These are phyloP conservation scores for Chaetophractus vellerosus DNA, from an alignment of 2,797 vertebrate genomes.

Conservation along the genomic window DNA sequence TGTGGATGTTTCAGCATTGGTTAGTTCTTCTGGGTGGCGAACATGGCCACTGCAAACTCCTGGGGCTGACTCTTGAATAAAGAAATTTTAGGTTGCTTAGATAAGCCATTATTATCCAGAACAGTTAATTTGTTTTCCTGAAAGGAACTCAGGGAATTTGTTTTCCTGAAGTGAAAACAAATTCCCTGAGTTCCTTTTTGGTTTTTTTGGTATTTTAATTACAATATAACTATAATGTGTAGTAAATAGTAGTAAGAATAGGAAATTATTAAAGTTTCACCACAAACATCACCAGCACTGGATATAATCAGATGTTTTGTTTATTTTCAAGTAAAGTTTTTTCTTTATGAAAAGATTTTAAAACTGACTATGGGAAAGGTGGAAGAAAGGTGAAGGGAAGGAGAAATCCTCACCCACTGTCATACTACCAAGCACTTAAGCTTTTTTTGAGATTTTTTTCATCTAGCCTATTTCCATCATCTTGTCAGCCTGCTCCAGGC, in stretches of 20 bases:
- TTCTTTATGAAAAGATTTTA: neutral
- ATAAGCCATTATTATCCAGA: neutral
- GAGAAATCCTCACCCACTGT: neutral
- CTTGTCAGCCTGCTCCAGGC: neutral
- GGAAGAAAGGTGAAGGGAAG: neutral
- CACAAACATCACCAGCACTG: neutral
- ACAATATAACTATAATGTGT: neutral
- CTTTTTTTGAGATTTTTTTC: neutral
- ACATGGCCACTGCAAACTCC: neutral
- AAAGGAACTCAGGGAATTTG: neutral
- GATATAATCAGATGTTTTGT: neutral
- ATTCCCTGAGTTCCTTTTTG: neutral
- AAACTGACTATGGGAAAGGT: constrained; percentile 33
- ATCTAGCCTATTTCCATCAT: neutral
- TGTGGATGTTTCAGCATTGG: fast-evolving
- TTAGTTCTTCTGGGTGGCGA: too few species aligned
- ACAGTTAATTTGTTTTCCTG: constrained; percentile 41
- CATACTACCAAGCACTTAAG: neutral
- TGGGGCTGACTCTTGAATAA: neutral
- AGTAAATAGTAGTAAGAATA: neutral
- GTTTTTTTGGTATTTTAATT: neutral
- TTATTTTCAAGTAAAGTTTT: neutral
- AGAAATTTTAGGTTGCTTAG: neutral
- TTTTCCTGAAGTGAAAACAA: constrained; percentile 7
- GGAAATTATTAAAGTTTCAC: constrained; percentile 51